Evolutionary conservation across 2,113 vertebrate species (phyloP), one percentile per base, ranked within the genome.

Genomic region (Lates calcarifer): DNA sequence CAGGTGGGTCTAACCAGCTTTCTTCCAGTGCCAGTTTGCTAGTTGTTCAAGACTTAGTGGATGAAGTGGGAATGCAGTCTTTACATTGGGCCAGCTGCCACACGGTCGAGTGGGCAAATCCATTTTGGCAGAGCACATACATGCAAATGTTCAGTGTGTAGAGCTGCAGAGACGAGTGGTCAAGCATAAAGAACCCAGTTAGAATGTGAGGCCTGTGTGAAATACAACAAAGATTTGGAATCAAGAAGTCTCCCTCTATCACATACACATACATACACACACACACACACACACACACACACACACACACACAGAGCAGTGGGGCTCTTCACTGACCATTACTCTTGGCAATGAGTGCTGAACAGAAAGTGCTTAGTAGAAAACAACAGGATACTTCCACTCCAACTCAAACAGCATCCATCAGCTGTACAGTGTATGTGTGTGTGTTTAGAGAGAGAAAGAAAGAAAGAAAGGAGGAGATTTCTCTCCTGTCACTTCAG

Each of bases 301-400:
- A 64, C n/a, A 71, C 33, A 77, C 70, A 69, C 64, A 3, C 60
- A 43, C 39, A 85, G 77, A 87, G 45, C 61, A 75, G 65, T 28
- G 63, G 79, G 68, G 58, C 84, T 80, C 78, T 86, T 88, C 87
- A 91, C 80, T 90, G 89, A 87, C 89, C 85, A 90, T 91, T 90
- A 90, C 79, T 90, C 85, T 75, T 67, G 73, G 84, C 87, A 81
- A 79, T 83, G 87, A 85, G 70, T 65, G 84, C 56, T 67, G 74
- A 87, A 82, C 87, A 91, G 77, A 90, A 89, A 81, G 86, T 91
- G 86, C 89, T 91, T 86, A 83, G 84, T 80, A 84, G 81, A 89
- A 90, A 92, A 90, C 90, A 92, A 89, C 92, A 85, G 81, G 84
- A 88, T 56, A 84, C 79, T 89, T 91, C 81, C 75, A 78, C 58